Evolutionary conservation across 2,797 vertebrate genomes (phyloP), one percentile per base, ranked within the genome.

Genomic region (Sitta carolinensis): DNA sequence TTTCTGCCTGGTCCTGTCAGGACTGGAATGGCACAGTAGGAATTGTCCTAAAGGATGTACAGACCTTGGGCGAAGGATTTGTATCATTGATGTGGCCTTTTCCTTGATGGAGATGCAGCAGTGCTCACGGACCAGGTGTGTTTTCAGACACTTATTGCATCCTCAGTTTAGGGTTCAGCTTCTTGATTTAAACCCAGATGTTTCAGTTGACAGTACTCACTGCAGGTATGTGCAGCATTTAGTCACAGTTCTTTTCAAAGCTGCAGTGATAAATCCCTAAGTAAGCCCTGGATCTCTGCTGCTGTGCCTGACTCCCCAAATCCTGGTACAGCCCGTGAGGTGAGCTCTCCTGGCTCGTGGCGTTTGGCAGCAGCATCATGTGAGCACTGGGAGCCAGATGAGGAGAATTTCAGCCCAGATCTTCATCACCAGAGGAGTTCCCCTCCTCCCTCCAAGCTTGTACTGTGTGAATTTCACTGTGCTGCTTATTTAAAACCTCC

Each of bases 1-100:
- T 94, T 95, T 96, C 52, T 89, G 29, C 52, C 66, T 81, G 72
- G 15, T 89, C 51, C 40, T 58, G 55, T 51, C 32, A 79, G 52
- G 73, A 42, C 42, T 55, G 48, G 62, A 67, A 62, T 50, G 63
- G 76, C 51, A 52, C 3, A 16, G 13, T 63, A 7, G 4, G 50
- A 57, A 48, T 77, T 59, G 54, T 72, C 73, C 66, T 73, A 26
- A 55, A 76, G 58, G 70, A 34, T 27, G 48, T 17, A 12, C 5
- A 27, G 34, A 8, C 7, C 9, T 76, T 69, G 26, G 10, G 16
- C 34, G n/a, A 47, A 70, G 7, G 58, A 78, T 70, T 92, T 67
- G 5, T 45, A 13, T 32, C 8, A 8, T 7, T 73, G 27, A 10
- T n/a, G 8, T 79, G 63, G 47, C 42, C 10, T 75, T 59, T 69